Evolutionary conservation across 2,797 vertebrate genomes (phyloP).

Genomic region (Sebastes trivittatus): DNA sequence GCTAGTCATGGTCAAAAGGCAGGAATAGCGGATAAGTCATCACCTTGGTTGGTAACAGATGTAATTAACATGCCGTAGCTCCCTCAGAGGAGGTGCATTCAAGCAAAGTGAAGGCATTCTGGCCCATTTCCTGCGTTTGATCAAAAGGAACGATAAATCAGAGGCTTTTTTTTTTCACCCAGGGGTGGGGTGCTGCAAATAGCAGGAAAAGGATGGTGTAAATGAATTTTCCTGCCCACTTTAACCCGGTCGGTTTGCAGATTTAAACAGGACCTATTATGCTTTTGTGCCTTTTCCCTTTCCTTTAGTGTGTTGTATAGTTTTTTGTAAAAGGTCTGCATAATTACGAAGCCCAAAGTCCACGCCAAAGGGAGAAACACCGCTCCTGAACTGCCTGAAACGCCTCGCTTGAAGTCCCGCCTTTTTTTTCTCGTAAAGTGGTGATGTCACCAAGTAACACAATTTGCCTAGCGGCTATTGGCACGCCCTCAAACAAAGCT

Average conservation of each 20-base stretch:
- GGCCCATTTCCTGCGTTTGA: conserved; percentile 62
- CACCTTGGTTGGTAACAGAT: conserved; percentile 78
- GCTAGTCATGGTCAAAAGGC: conserved; percentile 83
- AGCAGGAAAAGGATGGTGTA: conserved; percentile 21
- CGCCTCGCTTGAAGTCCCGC: too few species aligned
- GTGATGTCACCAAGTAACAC: too few species aligned
- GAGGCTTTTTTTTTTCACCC: conserved; percentile 20
- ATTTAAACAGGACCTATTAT: not conserved
- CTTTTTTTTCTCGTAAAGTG: too few species aligned
- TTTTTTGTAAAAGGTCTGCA: too few species aligned
- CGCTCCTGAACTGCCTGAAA: too few species aligned
- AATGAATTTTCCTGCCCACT: conserved; percentile 34
- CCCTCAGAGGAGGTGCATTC: conserved; percentile 47
- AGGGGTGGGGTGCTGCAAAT: conserved; percentile 30
- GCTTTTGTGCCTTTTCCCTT: too few species aligned
- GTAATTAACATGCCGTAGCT: conserved; percentile 70
- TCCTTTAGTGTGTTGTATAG: too few species aligned
- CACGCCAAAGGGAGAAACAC: too few species aligned
- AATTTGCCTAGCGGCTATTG: too few species aligned
- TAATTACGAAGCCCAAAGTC: too few species aligned
- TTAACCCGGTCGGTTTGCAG: conserved; percentile 6
- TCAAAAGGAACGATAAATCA: conserved; percentile 63
- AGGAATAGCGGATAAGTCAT: conserved; percentile 78
- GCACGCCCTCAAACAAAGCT: too few species aligned
- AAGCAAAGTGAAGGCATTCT: conserved; percentile 58